Evolutionary conservation across 2,797 vertebrate genomes (phyloP).

Genomic region (Melanotaenia maccullochi): DNA sequence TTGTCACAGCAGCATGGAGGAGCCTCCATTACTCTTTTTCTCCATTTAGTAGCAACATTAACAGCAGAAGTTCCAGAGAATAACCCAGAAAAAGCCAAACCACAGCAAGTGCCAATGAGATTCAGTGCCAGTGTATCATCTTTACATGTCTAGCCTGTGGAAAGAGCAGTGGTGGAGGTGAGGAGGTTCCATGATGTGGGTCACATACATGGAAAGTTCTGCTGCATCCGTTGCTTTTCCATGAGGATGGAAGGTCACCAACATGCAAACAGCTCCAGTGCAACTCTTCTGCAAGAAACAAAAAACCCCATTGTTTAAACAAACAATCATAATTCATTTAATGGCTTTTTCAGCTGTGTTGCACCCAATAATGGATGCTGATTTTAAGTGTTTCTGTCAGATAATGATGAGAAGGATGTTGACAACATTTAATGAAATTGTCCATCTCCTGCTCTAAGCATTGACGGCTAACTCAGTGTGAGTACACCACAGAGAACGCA

Average conservation of each 20-base stretch:
- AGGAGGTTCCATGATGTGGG: constrained; percentile 74
- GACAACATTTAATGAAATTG: constrained; percentile 65
- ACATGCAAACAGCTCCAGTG: constrained; percentile 56
- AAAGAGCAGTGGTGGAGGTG: constrained; percentile 72
- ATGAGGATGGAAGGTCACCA: constrained; percentile 71
- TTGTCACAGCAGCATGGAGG: constrained; percentile 10
- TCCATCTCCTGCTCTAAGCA: constrained; percentile 60
- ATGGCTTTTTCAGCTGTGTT: constrained; percentile 47
- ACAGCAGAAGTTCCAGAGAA: constrained; percentile 43
- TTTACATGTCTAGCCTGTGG: constrained; percentile 69
- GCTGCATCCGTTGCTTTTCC: constrained; percentile 68
- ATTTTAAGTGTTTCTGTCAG: constrained; percentile 53
- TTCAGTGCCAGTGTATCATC: constrained; percentile 66
- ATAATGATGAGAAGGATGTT: constrained; percentile 53
- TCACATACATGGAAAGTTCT: constrained; percentile 71
- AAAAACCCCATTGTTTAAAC: constrained; percentile 55
- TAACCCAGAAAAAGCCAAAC: constrained; percentile 53
- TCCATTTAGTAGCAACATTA: constrained; percentile 30
- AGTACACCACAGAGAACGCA: constrained; percentile 73
- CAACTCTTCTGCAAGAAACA: constrained; percentile 46
- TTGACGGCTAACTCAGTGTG: constrained; percentile 76
- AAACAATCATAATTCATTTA: constrained; percentile 39
- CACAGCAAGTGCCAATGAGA: constrained; percentile 47
- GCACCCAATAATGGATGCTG: constrained; percentile 12
- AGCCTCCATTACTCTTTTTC: constrained; percentile 26